phyloP scores from a whole-genome alignment of 2,113 vertebrate genomes.

The Odocoileus virginianus region DNA sequence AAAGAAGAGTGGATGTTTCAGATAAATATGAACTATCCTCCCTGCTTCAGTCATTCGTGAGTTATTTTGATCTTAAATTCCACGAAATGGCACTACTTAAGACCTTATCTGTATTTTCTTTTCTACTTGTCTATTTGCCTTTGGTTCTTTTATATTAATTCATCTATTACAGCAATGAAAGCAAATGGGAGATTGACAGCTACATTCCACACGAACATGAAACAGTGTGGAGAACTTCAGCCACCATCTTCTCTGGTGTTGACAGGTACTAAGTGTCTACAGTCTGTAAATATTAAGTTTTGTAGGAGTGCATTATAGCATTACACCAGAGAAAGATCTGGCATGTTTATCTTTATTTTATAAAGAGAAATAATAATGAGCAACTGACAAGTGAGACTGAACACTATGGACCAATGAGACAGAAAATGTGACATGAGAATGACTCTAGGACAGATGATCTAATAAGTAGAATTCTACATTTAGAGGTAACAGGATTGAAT shows the following conservation, averaged over 20 bases:
- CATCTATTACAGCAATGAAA: too few species aligned
- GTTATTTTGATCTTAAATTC: not conserved
- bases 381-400: not conserved
- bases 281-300: not conserved
- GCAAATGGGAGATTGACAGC: too few species aligned
- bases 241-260: not conserved
- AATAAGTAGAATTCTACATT: not conserved
- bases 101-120: not conserved
- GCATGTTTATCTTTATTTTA: not conserved
- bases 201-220: too few species aligned
- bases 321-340: not conserved
- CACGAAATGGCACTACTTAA: not conserved
- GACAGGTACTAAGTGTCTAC: not conserved
- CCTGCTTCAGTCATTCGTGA: not conserved
- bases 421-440: not conserved
- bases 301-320: not conserved
- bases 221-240: too few species aligned
- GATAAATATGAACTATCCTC: not conserved
- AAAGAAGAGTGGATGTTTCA: not conserved
- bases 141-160: too few species aligned
- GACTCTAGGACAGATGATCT: not conserved
- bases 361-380: not conserved
- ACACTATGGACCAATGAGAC: not conserved
- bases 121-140: too few species aligned
- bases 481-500: not conserved